Evolutionary conservation across 2,888 invertebrate species (phyloP).

Genomic region (Pyralis farinalis): DNA sequence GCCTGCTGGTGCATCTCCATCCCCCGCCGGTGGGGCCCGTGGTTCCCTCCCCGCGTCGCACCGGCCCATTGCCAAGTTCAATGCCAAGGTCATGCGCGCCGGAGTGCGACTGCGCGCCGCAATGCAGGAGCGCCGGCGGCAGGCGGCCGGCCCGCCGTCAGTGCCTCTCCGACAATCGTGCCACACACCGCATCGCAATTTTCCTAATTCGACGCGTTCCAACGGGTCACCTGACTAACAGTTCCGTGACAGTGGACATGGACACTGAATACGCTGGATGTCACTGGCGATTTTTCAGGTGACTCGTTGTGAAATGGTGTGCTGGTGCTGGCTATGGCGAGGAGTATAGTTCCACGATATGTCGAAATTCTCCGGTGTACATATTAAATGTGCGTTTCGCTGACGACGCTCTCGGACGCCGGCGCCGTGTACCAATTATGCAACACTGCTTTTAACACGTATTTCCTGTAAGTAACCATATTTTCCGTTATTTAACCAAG

Average conservation of each 20-base stretch:
- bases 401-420: slow-evolving; percentile 35
- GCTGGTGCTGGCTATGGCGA: slow-evolving; percentile 26
- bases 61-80: slow-evolving; percentile 87
- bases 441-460: slow-evolving; percentile 48
- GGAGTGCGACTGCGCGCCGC: slow-evolving; percentile 84
- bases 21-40: slow-evolving; percentile 31
- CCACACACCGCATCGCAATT: slow-evolving; percentile 55
- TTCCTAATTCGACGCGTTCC: slow-evolving; percentile 32
- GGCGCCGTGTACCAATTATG: slow-evolving; percentile 50
- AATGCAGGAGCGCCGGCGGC: slow-evolving; percentile 82
- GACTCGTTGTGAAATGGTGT: slow-evolving; percentile 31
- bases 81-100: slow-evolving; percentile 89
- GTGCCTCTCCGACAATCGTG: slow-evolving; percentile 67
- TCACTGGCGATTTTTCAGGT: slow-evolving; percentile 31
- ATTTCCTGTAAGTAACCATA: slow-evolving; percentile 52
- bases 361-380: slow-evolving; percentile 36
- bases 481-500: slow-evolving; percentile 11
- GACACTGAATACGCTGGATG: slow-evolving; percentile 5
- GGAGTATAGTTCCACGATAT: slow-evolving; percentile 30
- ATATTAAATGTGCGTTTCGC: slow-evolving; percentile 42
- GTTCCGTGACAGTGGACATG: slow-evolving; percentile 25
- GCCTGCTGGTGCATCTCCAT: slow-evolving; percentile 68
- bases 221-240: slow-evolving; percentile 42
- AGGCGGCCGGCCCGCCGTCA: slow-evolving; percentile 59
- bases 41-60: slow-evolving; percentile 39